Evolutionary conservation across 2,113 vertebrate species (phyloP).

Genomic region (Eurystomus gularis): DNA sequence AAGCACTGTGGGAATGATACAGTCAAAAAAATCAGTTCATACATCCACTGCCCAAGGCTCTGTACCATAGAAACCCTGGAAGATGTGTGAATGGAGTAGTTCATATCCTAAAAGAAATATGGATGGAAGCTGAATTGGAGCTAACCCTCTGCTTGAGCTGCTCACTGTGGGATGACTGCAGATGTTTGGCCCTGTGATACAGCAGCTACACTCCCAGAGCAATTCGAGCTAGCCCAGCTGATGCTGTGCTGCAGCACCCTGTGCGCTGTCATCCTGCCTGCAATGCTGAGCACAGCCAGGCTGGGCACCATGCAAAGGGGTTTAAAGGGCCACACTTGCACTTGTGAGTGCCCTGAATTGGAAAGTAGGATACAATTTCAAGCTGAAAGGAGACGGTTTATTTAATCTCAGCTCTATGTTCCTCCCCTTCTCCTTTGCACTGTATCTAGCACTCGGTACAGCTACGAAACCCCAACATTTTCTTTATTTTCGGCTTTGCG

Average conservation of each 20-base stretch:
- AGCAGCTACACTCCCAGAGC: neutral
- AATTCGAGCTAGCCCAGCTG: neutral
- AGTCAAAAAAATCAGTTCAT: neutral
- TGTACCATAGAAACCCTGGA: neutral
- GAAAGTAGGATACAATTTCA: neutral
- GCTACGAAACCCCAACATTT: neutral
- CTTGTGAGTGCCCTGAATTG: neutral
- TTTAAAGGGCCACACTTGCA: neutral
- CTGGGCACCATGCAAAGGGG: accelerated
- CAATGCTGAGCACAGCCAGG: accelerated
- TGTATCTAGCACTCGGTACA: too few relatives aligned
- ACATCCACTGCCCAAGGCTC: neutral
- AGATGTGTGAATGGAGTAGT: neutral
- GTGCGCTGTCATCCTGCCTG: neutral
- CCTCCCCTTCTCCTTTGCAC: neutral
- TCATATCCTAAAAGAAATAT: accelerated
- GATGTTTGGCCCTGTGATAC: neutral
- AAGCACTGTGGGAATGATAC: neutral
- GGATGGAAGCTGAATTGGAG: neutral
- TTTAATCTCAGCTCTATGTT: neutral
- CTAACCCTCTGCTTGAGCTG: neutral
- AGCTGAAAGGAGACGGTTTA: neutral
- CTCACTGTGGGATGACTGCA: neutral
- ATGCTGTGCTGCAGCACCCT: accelerated
- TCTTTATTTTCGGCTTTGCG: neutral